These are phyloP conservation scores for Hirtodrosophila cameraria DNA, from an alignment of 2,888 invertebrate species.

Conservation along the genomic window DNA sequence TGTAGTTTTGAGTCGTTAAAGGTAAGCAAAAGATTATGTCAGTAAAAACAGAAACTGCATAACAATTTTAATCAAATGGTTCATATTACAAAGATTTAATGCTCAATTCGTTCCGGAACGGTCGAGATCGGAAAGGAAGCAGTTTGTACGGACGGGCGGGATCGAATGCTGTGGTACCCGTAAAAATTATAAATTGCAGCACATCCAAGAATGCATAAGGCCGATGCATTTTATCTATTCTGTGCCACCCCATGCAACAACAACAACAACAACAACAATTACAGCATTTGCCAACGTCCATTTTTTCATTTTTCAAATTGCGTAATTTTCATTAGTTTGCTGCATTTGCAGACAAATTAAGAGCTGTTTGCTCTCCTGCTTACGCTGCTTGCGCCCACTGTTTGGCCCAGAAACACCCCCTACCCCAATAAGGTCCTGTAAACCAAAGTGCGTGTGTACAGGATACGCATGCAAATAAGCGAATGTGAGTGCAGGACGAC, in stretches of 20 bases:
- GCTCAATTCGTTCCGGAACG: no score
- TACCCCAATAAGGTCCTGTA: constrained; percentile 17
- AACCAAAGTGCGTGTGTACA: constrained; percentile 71
- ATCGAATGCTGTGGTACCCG: no score
- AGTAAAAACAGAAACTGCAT: no score
- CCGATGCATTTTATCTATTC: constrained; percentile 5
- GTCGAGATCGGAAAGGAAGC: no score
- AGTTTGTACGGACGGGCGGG: no score
- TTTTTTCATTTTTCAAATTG: constrained; percentile 71
- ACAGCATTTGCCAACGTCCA: constrained; percentile 37
- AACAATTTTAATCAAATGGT: no score
- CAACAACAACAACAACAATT: no score
- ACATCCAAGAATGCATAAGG: background rate
- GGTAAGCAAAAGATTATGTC: no score
- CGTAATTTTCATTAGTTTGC: constrained; percentile 81
- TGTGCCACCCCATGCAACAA: constrained; percentile 7
- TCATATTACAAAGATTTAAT: no score
- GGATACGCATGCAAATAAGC: constrained; percentile 68
- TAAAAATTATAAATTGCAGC: background rate
- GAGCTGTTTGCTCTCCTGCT: constrained; percentile 50
- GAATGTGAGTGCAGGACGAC: constrained; percentile 56
- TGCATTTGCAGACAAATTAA: constrained; percentile 77
- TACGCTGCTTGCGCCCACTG: constrained; percentile 16
- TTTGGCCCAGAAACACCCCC: background rate
- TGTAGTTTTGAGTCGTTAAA: no score